Percentiles rank a stretch among this genome's conserved stretches.
Conservation (phyloP, 1,140 invertebrate genomes). For the Holcopasites calliopsidis region DNA sequence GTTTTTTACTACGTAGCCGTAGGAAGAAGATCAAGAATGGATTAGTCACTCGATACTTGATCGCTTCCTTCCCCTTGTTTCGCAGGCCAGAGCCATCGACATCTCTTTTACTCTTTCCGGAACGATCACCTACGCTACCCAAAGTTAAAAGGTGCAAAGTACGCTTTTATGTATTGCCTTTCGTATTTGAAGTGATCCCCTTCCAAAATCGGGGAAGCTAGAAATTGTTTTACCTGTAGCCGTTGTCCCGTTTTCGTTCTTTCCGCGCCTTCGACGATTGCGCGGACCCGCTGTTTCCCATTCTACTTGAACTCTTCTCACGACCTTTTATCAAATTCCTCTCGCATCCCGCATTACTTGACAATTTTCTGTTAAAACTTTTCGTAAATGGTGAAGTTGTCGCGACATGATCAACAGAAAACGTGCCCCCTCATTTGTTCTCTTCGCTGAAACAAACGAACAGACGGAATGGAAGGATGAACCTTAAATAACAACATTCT, state of each 20-base stretch:
- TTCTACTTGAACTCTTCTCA: not conserved
- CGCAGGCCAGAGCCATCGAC: not conserved
- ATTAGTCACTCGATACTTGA: slow-evolving; percentile 62
- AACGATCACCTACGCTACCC: slow-evolving; percentile 69
- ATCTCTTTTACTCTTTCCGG: slow-evolving; percentile 8
- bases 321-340: not conserved
- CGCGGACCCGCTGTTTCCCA: slow-evolving; percentile 47
- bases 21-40: slow-evolving; percentile 75
- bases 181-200: not conserved
- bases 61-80: not conserved
- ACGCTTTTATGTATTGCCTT: slow-evolving; percentile 43
- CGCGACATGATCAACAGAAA: slow-evolving; percentile 13
- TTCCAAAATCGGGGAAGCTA: not conserved
- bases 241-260: slow-evolving; percentile 14
- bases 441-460: slow-evolving; percentile 26
- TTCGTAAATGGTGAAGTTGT: slow-evolving; percentile 1
- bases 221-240: slow-evolving; percentile 48
- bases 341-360: slow-evolving; percentile 33
- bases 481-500: not conserved
- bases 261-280: slow-evolving; percentile 25
- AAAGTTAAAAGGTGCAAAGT: slow-evolving; percentile 61
- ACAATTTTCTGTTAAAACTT: slow-evolving; percentile 44
- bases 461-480: not conserved
- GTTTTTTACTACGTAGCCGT: slow-evolving; percentile 67
- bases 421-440: slow-evolving; percentile 32